A percentile compares a stretch with the other conserved stretches of the same genome.
Evolutionary conservation across 1,140 invertebrate species (phyloP).

Genomic region (Drosophila leontia): DNA sequence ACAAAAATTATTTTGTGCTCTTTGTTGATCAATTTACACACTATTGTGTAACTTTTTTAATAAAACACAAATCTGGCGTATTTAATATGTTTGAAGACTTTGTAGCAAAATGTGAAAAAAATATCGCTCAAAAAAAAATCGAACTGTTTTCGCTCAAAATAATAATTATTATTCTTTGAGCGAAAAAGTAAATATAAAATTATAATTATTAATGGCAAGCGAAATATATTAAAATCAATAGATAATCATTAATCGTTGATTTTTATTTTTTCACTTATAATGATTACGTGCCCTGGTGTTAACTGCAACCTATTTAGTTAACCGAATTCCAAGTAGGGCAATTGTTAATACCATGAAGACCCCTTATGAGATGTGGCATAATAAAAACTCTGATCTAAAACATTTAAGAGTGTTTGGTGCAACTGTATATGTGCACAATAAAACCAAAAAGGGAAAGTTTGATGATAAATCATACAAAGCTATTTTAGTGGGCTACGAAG

Average conservation of each 20-base stretch:
- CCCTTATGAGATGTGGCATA: slow-evolving; percentile 1
- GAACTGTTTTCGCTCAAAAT: too few species aligned
- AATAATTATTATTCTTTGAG: too few species aligned
- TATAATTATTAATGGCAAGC: too few species aligned
- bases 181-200: too few species aligned
- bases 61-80: slow-evolving; percentile 24
- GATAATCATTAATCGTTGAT: too few species aligned
- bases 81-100: slow-evolving; percentile 20
- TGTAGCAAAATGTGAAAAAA: slow-evolving; percentile 5
- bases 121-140: too few species aligned
- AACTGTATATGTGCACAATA: slow-evolving; percentile 4
- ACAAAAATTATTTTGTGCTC: slow-evolving; percentile 4
- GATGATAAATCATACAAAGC: slow-evolving; percentile 7
- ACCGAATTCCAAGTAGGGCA: slow-evolving; percentile 22
- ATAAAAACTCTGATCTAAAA: slow-evolving; percentile 12
- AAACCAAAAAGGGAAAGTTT: slow-evolving; percentile 2
- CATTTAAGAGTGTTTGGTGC: slow-evolving; percentile 22
- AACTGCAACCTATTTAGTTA: slow-evolving; percentile 32
- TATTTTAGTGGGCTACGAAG: slow-evolving; percentile 14
- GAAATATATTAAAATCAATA: too few species aligned
- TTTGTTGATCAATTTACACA: slow-evolving; percentile 7
- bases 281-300: too few species aligned
- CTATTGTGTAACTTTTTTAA: slow-evolving; percentile 25
- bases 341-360: not conserved
- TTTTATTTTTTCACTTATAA: too few species aligned